Conservation (phyloP, 1,140 invertebrate genomes). For the Dufourea novaeangliae region DNA sequence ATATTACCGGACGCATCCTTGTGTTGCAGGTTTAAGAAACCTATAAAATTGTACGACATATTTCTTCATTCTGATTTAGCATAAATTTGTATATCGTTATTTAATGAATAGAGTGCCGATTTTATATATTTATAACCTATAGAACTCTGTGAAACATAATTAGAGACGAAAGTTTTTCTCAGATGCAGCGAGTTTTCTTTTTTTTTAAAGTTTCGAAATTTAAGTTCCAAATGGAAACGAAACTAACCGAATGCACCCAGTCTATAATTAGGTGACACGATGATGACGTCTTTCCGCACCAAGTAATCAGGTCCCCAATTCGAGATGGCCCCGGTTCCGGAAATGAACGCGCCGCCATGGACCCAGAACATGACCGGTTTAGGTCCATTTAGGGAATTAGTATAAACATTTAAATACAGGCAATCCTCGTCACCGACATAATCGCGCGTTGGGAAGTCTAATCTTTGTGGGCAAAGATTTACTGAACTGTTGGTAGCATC, state of each 20-base stretch:
- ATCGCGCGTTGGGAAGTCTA: slow-evolving; percentile 24
- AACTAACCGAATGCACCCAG: neutral
- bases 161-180: no score
- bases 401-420: slow-evolving; percentile 91
- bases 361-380: slow-evolving; percentile 81
- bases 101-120: no score
- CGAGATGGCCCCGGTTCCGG: slow-evolving; percentile 61
- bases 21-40: neutral
- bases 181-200: no score
- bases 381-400: slow-evolving; percentile 77
- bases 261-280: neutral
- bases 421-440: slow-evolving; percentile 86
- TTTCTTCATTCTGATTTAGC: neutral
- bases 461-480: slow-evolving; percentile 77
- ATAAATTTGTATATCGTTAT: no score
- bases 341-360: slow-evolving; percentile 84
- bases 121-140: no score
- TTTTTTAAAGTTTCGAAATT: neutral
- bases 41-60: neutral
- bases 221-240: neutral
- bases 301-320: neutral
- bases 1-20: neutral
- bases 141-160: no score
- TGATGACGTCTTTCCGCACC: neutral
- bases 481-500: slow-evolving; percentile 82